phyloP scores from a whole-genome alignment of 2,888 invertebrate genomes.

The Synergus laeviventris region DNA sequence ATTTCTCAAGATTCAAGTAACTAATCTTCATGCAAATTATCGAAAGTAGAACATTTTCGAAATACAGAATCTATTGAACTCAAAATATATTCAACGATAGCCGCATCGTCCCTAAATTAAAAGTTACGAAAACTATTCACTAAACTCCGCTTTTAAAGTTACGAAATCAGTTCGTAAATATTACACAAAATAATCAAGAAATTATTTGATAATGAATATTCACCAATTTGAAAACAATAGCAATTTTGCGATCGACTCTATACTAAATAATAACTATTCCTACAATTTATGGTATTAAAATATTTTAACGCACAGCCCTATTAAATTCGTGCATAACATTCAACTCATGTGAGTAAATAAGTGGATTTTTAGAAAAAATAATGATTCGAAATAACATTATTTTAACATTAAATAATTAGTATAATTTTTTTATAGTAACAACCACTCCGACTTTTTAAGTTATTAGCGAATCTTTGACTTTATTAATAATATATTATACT shows the following conservation, averaged over 20 bases:
- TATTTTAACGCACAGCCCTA: constrained; percentile 10
- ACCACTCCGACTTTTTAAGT: background rate
- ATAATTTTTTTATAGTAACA: background rate
- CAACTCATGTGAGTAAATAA: background rate
- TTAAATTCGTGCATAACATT: constrained; percentile 19
- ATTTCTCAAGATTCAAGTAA: background rate
- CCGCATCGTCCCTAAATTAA: background rate
- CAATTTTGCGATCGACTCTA: background rate
- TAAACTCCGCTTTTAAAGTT: background rate
- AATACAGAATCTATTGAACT: background rate
- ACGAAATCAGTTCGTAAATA: background rate
- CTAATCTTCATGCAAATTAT: background rate
- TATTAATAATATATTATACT: background rate
- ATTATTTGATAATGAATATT: background rate
- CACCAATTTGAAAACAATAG: background rate
- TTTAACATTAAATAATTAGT: background rate
- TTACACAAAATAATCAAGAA: background rate
- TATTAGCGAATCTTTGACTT: constrained; percentile 18
- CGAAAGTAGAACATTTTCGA: background rate
- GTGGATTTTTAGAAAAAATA: background rate
- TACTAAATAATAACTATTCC: background rate
- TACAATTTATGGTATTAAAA: background rate
- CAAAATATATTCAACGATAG: background rate
- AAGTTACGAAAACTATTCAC: background rate
- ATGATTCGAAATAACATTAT: constrained; percentile 2